A percentile compares a stretch with the other conserved stretches of the same genome.
These are phyloP conservation scores for Aselliscus stoliczkanus DNA, from an alignment of 2,797 vertebrate species.

Conservation along the genomic window DNA sequence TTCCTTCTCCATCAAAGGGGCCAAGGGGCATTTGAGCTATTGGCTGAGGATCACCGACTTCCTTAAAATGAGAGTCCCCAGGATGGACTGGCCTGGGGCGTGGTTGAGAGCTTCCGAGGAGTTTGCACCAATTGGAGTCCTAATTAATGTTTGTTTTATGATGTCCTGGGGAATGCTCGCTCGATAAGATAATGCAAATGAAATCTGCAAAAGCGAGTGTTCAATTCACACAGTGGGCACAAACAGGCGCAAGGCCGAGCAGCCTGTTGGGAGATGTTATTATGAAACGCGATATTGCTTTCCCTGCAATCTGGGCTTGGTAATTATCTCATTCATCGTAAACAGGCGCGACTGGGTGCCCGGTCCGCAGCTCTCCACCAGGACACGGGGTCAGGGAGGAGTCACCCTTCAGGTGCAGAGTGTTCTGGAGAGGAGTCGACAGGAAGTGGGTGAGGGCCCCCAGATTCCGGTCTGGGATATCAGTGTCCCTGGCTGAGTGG, in stretches of 20 bases:
- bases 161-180: conserved; percentile 75
- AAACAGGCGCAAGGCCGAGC: conserved; percentile 53
- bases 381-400: not conserved
- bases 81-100: conserved; percentile 29
- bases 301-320: not conserved
- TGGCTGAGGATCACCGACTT: not conserved
- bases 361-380: rapidly evolving
- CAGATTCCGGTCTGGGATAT: not conserved
- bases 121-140: conserved; percentile 63
- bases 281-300: not conserved
- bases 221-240: conserved; percentile 60
- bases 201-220: conserved; percentile 43
- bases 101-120: conserved; percentile 59
- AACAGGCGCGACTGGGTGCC: not conserved
- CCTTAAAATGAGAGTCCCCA: not conserved
- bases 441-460: not conserved
- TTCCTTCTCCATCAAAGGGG: not conserved
- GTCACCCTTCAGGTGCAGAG: not conserved
- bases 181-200: conserved; percentile 76
- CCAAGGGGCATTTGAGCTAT: too few species aligned
- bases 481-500: not conserved
- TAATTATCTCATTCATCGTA: not conserved
- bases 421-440: not conserved
- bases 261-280: conserved; percentile 8
- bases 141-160: conserved; percentile 82